Base-by-base conservation (phyloP, 2,113 vertebrate genomes). In the Sigmodon hispidus region DNA sequence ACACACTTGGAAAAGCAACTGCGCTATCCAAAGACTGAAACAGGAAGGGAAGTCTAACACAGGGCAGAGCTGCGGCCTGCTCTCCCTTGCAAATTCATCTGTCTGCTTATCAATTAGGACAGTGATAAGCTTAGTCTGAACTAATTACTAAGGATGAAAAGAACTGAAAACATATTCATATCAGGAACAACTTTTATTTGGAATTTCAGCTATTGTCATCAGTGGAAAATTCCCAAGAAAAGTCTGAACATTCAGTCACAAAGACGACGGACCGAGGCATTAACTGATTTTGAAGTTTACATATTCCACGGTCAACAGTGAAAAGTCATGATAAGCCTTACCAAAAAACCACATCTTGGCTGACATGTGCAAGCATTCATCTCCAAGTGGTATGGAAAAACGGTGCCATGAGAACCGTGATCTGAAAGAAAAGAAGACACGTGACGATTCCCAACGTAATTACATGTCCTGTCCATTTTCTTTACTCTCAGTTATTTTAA, bases 321-420 rank as follows among this genome's bases (percentile, higher is more conserved):
- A 72, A 95, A 79, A 70, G 76, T 73, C 61, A 12, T 4, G 91
- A 94, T 12, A 8, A 85, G 76, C 5, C 88, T 97, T 98, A 99
- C 98, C 98, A 87, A 94, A 96, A 79, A 98, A 79, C 98, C 98
- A 98, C 88, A n/a, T 97, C 87, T 94, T 98, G 93, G 97, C 96
- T 81, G 98, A 98, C 87, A 99, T 95, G 69, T 97, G 98, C 88
- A 96, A 96, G 83, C 98, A 99, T 36, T 98, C 97, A 50, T 96
- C 90, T 61, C 75, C 95, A 94, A 89, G 81, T 2, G 9, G 59
- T 63, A 76, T 5, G 87, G 79, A 90, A 77, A 95, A 97, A 31
- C 43, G 92, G 91, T 76, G 83, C 95, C 94, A 95, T 7, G n/a
- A 6, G 29, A 67, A 24, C 50, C 93, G 87, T 40, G 94, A 95